phyloP scores from a whole-genome alignment of 2,113 vertebrate species.

The Clinocottus analis region DNA sequence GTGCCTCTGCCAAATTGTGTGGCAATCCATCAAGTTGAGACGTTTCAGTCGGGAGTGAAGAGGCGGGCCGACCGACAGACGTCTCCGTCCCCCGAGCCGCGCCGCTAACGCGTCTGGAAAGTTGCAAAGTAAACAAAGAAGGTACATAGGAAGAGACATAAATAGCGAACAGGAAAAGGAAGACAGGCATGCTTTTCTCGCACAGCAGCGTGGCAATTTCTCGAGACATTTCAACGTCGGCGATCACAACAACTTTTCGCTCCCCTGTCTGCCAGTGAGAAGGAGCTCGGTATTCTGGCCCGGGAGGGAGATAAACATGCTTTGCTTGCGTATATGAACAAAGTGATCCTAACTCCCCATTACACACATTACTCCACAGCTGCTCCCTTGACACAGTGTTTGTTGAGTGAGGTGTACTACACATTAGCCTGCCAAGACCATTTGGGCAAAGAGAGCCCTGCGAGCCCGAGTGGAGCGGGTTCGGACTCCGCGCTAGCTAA shows the following conservation, averaged over 20 bases:
- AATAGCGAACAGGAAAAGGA: not conserved
- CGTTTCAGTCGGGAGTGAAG: not conserved
- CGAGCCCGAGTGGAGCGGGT: slow-evolving; percentile 45
- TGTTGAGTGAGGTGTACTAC: slow-evolving; percentile 54
- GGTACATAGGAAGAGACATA: not conserved
- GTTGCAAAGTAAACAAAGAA: slow-evolving; percentile 15
- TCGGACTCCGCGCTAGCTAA: slow-evolving; percentile 57
- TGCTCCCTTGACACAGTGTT: slow-evolving; percentile 42
- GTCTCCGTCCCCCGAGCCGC: not conserved
- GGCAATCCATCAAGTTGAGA: not conserved
- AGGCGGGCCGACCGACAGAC: not conserved
- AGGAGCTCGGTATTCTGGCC: not conserved
- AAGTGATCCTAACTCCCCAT: slow-evolving; percentile 42
- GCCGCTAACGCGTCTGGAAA: not conserved
- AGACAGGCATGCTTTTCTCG: slow-evolving; percentile 5
- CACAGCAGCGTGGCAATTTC: not conserved
- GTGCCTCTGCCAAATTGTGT: not conserved
- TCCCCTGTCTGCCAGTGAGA: not conserved
- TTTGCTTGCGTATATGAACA: slow-evolving; percentile 10
- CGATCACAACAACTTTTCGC: not conserved
- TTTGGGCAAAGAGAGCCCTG: slow-evolving; percentile 57
- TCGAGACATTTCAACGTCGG: not conserved
- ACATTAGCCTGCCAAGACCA: slow-evolving; percentile 56
- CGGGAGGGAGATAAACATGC: not conserved
- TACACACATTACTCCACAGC: slow-evolving; percentile 32